Base-by-base conservation (phyloP, 2,113 vertebrate genomes). In the Leptobrachium ailaonicum region DNA sequence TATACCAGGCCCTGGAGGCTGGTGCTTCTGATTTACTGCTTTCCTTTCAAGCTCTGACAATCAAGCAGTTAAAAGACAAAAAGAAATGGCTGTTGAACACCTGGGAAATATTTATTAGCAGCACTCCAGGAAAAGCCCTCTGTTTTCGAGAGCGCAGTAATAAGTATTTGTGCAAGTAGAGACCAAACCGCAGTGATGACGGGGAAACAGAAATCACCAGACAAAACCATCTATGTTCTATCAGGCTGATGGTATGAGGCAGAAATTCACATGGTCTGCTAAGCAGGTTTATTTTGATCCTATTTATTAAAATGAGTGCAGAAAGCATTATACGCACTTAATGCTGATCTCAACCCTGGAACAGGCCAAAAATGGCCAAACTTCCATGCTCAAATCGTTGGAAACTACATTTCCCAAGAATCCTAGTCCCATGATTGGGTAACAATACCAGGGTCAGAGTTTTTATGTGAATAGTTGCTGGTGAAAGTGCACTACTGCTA, bases 51-150 rank as follows among this genome's bases (percentile, higher is more conserved):
- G 83, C 81, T 83, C 83, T 89, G 85, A 91, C 88, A 90, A 87
- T 87, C 10, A 69, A 83, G 85, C 78, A 84, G 75, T 66, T 90
- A 82, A 83, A 87, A 86, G 86, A 50, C 47, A 84, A 77, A 83
- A 86, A 62, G 4, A 88, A 83, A 84, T 79, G 64, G 80, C 73
- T 86, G 88, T 71, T 86, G 84, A 83, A 89, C 87, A 90, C 85
- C 88, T 91, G 90, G 87, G 84, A 82, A 88, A 85, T 87, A 88
- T 84, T 85, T 89, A 83, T 88, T 88, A 86, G 76, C 84, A 86
- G 73, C 75, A 83, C n/a, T 83, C 85, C 10, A 73, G 76, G 82
- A 81, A 81, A 75, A 81, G 32, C 72, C 62, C 45, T 62, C 70
- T 67, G 64, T 47, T 68, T 67, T 68, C 76, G 62, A 60, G 12